These are phyloP conservation scores for Nasonia vitripennis DNA, from an alignment of 1,140 invertebrate species.

Conservation along the genomic window DNA sequence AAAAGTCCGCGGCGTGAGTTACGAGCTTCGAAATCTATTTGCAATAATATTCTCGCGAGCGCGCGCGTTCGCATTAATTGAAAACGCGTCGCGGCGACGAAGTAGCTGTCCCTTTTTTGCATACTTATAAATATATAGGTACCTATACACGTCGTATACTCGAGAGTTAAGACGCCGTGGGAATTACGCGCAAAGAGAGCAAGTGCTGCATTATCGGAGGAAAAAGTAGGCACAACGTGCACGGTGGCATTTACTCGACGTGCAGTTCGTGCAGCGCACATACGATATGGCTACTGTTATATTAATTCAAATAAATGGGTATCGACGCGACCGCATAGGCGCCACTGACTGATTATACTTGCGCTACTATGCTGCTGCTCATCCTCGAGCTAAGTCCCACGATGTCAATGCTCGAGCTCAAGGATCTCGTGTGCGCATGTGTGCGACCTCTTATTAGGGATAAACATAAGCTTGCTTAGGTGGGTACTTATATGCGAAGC, in stretches of 20 bases:
- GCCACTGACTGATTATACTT: slow-evolving; percentile 39
- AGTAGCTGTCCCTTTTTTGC: not conserved
- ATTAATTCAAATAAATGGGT: slow-evolving; percentile 44
- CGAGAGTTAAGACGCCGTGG: not conserved
- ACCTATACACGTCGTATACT: not conserved
- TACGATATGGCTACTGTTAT: slow-evolving; percentile 15
- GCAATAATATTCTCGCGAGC: slow-evolving; percentile 54
- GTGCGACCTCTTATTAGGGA: slow-evolving; percentile 14
- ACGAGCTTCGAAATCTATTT: slow-evolving; percentile 64
- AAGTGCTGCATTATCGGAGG: not conserved
- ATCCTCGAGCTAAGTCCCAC: slow-evolving; percentile 49
- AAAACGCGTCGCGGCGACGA: slow-evolving; percentile 52
- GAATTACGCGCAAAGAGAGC: not conserved
- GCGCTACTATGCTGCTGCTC: slow-evolving; percentile 2
- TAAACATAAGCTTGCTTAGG: not conserved
- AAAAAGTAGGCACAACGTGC: not conserved
- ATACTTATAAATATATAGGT: not conserved
- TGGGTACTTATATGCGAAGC: too few species aligned
- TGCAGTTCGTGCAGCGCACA: not conserved
- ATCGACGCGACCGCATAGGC: slow-evolving; percentile 33
- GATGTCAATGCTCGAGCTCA: slow-evolving; percentile 49
- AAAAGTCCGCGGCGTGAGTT: slow-evolving; percentile 60
- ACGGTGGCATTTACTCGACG: not conserved
- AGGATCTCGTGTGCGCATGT: not conserved
- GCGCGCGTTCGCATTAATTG: slow-evolving; percentile 65